phyloP scores from a whole-genome alignment of 1,140 invertebrate species.

The Penaeus indicus region DNA sequence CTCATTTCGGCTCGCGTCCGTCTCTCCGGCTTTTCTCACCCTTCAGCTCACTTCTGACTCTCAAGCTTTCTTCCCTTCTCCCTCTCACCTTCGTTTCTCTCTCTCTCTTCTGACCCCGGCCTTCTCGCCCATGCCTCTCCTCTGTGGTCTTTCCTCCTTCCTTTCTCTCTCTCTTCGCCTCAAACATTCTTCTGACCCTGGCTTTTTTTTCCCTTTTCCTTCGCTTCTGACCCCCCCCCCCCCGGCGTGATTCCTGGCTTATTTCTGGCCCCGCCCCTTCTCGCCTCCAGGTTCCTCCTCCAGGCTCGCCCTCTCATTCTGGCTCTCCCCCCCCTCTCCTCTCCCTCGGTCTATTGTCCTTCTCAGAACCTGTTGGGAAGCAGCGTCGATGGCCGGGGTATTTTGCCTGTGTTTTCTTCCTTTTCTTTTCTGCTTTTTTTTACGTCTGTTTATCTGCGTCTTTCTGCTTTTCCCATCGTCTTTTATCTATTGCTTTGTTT shows the following conservation, averaged over 20 bases:
- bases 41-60: no score
- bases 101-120: not conserved
- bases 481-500: no score
- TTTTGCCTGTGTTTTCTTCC: not conserved
- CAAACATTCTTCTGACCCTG: no score
- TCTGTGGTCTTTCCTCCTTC: not conserved
- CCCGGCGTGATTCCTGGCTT: no score
- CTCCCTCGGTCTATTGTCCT: not conserved
- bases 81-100: no score
- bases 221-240: not conserved
- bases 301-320: not conserved
- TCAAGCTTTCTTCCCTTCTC: no score
- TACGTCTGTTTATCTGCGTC: not conserved
- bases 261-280: no score
- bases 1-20: no score
- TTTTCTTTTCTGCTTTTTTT: not conserved
- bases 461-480: not conserved
- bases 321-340: not conserved
- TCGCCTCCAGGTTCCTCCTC: no score
- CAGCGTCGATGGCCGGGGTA: not conserved
- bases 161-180: no score
- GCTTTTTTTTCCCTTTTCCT: not conserved
- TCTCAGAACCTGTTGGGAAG: not conserved
- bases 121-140: not conserved
- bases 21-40: no score